Evolutionary conservation across 2,113 vertebrate genomes (phyloP).

Genomic region (Campylomormyrus tamandua): DNA sequence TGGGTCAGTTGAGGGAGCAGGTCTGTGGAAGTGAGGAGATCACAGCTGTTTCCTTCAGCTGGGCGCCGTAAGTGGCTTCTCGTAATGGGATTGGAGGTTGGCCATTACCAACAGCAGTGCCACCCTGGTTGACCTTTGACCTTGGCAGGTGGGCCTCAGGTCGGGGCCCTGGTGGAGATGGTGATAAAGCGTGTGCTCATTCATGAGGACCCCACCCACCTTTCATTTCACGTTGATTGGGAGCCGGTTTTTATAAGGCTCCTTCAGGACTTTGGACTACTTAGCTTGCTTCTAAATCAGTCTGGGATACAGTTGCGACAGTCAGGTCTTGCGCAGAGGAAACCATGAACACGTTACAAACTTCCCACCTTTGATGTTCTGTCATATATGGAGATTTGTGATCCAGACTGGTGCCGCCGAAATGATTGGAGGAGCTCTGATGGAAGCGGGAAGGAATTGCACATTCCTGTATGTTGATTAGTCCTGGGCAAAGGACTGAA

Average conservation of each 20-base stretch:
- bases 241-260: background rate
- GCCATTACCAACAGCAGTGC: background rate
- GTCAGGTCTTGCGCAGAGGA: background rate
- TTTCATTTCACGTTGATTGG: background rate
- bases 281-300: background rate
- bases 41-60: background rate
- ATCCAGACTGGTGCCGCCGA: background rate
- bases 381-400: background rate
- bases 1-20: background rate
- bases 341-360: background rate
- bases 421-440: background rate
- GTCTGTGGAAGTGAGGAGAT: background rate
- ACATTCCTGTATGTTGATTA: background rate
- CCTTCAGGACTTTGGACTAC: background rate
- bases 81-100: background rate
- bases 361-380: background rate
- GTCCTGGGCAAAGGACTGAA: background rate
- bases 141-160: background rate
- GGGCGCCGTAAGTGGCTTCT: background rate
- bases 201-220: background rate
- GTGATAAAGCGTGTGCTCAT: background rate
- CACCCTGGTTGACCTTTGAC: background rate
- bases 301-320: background rate
- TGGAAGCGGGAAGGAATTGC: background rate
- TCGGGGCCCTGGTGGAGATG: background rate